These are phyloP conservation scores for Drosophila kurseongensis DNA, from an alignment of 1,140 invertebrate species.

Conservation along the genomic window DNA sequence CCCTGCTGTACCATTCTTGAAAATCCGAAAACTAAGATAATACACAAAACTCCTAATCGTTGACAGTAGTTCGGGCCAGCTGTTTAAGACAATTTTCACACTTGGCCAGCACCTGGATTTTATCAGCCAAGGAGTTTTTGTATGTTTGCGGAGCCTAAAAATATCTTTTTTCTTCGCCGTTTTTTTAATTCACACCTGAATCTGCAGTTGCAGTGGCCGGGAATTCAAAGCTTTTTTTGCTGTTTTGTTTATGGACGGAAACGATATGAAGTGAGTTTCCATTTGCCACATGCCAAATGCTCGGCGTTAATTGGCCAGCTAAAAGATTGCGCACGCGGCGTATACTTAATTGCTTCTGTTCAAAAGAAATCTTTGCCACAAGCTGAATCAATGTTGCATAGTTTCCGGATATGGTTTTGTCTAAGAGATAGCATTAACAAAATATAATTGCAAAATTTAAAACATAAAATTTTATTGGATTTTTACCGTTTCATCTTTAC, in stretches of 20 bases:
- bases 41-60: slow-evolving; percentile 27
- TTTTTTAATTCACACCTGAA: slow-evolving; percentile 58
- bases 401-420: not conserved
- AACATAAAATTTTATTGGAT: too few species aligned
- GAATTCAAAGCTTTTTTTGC: slow-evolving; percentile 29
- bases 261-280: slow-evolving; percentile 36
- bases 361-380: not conserved
- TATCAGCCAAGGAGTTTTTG: slow-evolving; percentile 31
- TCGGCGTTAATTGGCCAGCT: slow-evolving; percentile 43
- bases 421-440: too few species aligned
- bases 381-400: not conserved
- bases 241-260: slow-evolving; percentile 52
- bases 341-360: slow-evolving; percentile 52
- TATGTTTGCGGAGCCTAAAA: slow-evolving; percentile 23
- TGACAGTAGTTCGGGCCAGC: slow-evolving; percentile 35
- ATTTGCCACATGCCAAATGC: slow-evolving; percentile 34
- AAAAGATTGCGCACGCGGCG: slow-evolving; percentile 48
- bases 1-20: slow-evolving; percentile 31
- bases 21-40: slow-evolving; percentile 5
- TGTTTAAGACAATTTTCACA: slow-evolving; percentile 31
- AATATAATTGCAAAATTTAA: too few species aligned
- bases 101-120: slow-evolving; percentile 46
- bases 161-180: slow-evolving; percentile 21
- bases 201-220: slow-evolving; percentile 43
- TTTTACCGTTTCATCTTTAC: too few species aligned